These are phyloP conservation scores for Amia ocellicauda DNA, from an alignment of 2,113 vertebrate species.

Conservation along the genomic window DNA sequence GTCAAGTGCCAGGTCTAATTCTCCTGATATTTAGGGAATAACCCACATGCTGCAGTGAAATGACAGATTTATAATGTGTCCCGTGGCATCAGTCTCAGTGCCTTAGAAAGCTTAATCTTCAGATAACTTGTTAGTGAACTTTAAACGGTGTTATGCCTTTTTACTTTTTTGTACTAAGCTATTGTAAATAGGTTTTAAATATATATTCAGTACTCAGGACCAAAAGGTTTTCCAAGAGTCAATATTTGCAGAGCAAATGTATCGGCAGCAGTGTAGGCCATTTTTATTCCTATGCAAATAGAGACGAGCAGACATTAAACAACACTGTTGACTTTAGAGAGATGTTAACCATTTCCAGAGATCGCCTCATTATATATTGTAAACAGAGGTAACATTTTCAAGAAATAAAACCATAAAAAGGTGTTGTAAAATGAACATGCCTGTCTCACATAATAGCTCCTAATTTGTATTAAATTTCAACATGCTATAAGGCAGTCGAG, in stretches of 20 bases:
- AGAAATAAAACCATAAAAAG: slow-evolving; percentile 14
- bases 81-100: too few species aligned
- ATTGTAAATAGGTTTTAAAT: slow-evolving; percentile 33
- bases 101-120: too few species aligned
- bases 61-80: too few species aligned
- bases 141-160: slow-evolving; percentile 40
- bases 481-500: slow-evolving; percentile 8
- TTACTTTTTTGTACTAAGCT: slow-evolving; percentile 19
- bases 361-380: slow-evolving; percentile 19
- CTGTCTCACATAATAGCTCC: slow-evolving; percentile 11
- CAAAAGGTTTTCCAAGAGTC: slow-evolving; percentile 32
- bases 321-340: slow-evolving; percentile 34
- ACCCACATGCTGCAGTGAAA: too few species aligned
- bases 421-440: slow-evolving; percentile 20
- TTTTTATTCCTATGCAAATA: slow-evolving; percentile 60
- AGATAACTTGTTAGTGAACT: not conserved
- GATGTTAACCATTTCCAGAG: slow-evolving; percentile 22
- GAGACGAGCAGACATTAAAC: slow-evolving; percentile 36
- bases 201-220: slow-evolving; percentile 59
- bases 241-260: slow-evolving; percentile 34
- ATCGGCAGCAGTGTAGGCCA: slow-evolving; percentile 38
- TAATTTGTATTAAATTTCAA: slow-evolving; percentile 24
- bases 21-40: too few species aligned
- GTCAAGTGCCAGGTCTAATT: too few species aligned
- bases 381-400: slow-evolving; percentile 24